These are phyloP conservation scores for Seriola quinqueradiata DNA, from an alignment of 2,113 vertebrate species.

Conservation along the genomic window DNA sequence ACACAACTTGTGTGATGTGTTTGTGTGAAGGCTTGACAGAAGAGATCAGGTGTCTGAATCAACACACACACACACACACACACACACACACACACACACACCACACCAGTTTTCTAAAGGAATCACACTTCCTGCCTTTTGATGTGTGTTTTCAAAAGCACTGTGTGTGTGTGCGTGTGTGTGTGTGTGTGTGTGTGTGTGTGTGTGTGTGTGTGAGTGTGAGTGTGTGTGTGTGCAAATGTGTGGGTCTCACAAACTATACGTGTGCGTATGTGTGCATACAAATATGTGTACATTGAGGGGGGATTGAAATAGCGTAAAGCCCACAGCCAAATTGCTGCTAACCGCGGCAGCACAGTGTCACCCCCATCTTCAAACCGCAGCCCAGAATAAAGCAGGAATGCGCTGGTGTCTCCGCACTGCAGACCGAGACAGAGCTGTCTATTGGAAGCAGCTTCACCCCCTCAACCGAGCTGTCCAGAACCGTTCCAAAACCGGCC, in stretches of 20 bases:
- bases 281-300: conserved; percentile 43
- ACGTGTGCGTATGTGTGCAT: conserved; percentile 15
- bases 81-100: background rate
- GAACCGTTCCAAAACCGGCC: conserved; percentile 42
- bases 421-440: conserved; percentile 54
- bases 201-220: background rate
- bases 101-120: conserved; percentile 8
- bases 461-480: conserved; percentile 50
- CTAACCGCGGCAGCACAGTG: conserved; percentile 68
- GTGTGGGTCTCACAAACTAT: background rate
- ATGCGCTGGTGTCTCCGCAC: conserved; percentile 68
- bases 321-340: conserved; percentile 75
- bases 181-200: conserved; percentile 20
- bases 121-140: conserved; percentile 38
- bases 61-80: background rate
- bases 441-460: conserved; percentile 61
- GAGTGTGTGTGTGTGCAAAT: conserved; percentile 10
- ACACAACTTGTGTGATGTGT: background rate
- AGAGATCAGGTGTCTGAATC: conserved; percentile 44
- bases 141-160: conserved; percentile 35
- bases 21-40: conserved; percentile 20
- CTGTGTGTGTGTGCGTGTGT: background rate
- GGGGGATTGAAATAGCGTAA: conserved; percentile 69
- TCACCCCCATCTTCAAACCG: conserved; percentile 73
- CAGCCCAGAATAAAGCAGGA: conserved; percentile 81